These are phyloP conservation scores for Drosophila micromelanica DNA, from an alignment of 1,140 invertebrate species.

Conservation along the genomic window DNA sequence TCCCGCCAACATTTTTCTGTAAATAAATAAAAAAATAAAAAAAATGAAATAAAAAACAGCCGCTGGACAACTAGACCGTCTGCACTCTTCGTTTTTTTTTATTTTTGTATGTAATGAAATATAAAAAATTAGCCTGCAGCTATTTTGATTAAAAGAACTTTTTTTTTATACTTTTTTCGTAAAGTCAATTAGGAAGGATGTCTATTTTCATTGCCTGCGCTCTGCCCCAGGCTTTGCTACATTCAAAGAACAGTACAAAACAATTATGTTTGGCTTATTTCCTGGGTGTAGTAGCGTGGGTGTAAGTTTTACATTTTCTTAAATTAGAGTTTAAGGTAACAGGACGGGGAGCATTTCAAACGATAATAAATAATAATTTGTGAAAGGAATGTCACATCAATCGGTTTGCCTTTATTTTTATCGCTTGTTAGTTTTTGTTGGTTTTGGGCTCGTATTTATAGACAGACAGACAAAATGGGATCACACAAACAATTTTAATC, in stretches of 20 bases:
- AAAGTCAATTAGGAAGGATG: slow-evolving; percentile 37
- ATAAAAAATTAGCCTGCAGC: slow-evolving; percentile 34
- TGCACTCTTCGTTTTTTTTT: not conserved
- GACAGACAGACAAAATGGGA: slow-evolving; percentile 17
- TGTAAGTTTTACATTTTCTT: not conserved
- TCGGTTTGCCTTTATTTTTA: not conserved
- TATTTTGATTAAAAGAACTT: slow-evolving; percentile 44
- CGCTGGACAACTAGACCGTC: not conserved
- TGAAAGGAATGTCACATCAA: slow-evolving; percentile 1
- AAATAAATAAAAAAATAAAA: slow-evolving; percentile 32
- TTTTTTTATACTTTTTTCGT: slow-evolving; percentile 24
- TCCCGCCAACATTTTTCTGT: slow-evolving; percentile 8
- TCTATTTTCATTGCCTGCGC: not conserved
- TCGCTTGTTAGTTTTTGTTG: slow-evolving; percentile 1
- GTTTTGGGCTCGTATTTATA: slow-evolving; percentile 6
- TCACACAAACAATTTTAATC: slow-evolving; percentile 51
- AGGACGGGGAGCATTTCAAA: not conserved
- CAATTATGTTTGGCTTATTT: slow-evolving; percentile 5
- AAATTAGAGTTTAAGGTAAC: not conserved
- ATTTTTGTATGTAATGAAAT: slow-evolving; percentile 20
- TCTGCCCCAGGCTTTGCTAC: slow-evolving; percentile 6
- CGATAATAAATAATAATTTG: not conserved
- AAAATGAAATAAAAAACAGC: slow-evolving; percentile 6
- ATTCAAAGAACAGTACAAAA: slow-evolving; percentile 8
- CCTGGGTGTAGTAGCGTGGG: not conserved